Base-by-base conservation (phyloP, 2,797 vertebrate species). In the Harpagifer antarcticus region DNA sequence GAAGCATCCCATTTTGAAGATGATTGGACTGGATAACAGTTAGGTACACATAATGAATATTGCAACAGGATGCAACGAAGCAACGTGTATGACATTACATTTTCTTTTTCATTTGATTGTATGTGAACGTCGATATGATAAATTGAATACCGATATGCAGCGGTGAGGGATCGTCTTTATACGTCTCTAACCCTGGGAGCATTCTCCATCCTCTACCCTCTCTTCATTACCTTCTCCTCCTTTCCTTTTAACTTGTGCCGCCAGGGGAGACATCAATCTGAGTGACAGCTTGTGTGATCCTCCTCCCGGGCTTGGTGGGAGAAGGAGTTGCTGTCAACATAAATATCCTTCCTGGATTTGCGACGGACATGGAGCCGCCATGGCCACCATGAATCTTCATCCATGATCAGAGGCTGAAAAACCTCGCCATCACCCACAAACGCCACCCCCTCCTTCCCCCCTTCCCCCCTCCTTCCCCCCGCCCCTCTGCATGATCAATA, bases 261-360 rank as follows among this genome's bases (percentile, higher is more conserved):
- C 90, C 86, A 83, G 87, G 88, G 89, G 87, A 84, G 82, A 76
- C 85, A 87, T 90, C 83, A 79, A 87, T 88, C 85, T 92, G 90
- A 92, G 61, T 91, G 93, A 90, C 90, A 82, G 86, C 44, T 79
- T 76, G 88, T 89, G 90, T 88, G 89, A 91, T 92, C 84, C 87
- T 84, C 87, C 89, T 90, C 75, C 77, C 1, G 78, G 92, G 90
- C 87, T 83, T 19, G 68, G 78, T 70, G 77, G 81, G 85, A 92
- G 88, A 90, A 88, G 87, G 86, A 89, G 84, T 0, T 0, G 10
- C 85, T 88, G 92, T 92, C 92, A 92, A 86, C 92, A 91, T 85
- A 82, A 91, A 93, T 92, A 89, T 88, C 76, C 80, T 79, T 90
- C 75, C 58, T 27, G 81, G 68, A 78, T 75, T 72, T 13, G 9